Base-by-base conservation (phyloP, 2,797 vertebrate species). In the Leuciscus waleckii region DNA sequence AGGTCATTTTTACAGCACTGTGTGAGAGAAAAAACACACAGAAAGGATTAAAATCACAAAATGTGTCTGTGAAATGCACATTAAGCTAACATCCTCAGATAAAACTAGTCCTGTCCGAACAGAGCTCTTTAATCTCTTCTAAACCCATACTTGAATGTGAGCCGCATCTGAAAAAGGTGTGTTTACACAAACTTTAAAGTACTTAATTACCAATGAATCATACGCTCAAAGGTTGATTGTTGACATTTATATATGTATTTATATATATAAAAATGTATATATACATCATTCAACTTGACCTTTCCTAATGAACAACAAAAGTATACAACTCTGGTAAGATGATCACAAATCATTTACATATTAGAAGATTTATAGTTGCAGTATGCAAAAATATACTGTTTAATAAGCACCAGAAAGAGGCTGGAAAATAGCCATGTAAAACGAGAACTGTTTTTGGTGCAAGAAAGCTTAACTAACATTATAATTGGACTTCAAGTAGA, bases 171-270 rank as follows among this genome's bases (percentile, higher is more conserved):
- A 68, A 68, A 80, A 80, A 80, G 61, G 43, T 80, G 43, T 1
- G 1, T 80, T 80, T 79, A 46, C 56, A 46, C 56, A 77, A n/a
- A 26, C 35, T 26, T 63, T 79, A 78, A 49, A 39, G 13, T n/a
- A 77, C 21, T 16, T n/a, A 39, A 58, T 7, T 58, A 77, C 51
- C 14, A 29, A 17, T 46, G 7, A 61, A 79, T 79, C 56, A 43
- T 9, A 7, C 10, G 37, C 37, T 29, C 16, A 0, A 26, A 29
- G 23, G n/a, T 41, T 46, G 37, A 9, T 39, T 8, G 23, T 61
- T 61, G 23, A n/a, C 2, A n/a, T n/a, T 5, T 49, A 49, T 49
- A 49, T 49, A 49, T 49, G 14, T 49, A 17, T 49, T n/a, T n/a
- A 56, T 23, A 56, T 3, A 49, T 49, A 5, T 49, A 49, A 16